Evolutionary conservation across 2,797 vertebrate species (phyloP).

Genomic region (Urocyon cinereoargenteus): DNA sequence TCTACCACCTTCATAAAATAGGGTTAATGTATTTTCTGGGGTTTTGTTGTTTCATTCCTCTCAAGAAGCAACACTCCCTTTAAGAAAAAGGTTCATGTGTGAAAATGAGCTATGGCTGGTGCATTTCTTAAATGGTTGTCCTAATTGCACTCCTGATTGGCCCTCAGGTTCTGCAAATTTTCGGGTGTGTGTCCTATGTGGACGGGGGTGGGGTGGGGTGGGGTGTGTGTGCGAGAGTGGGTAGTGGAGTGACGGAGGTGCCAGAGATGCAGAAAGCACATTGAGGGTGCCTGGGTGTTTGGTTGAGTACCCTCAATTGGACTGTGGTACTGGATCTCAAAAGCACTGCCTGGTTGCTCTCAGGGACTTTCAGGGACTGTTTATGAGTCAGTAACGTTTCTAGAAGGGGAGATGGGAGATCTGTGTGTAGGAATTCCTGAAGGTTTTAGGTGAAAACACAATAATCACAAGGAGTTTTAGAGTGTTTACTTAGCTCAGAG

Average conservation of each 20-base stretch:
- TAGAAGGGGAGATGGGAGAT: not conserved
- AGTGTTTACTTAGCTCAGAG: not conserved
- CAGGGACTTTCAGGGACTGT: not conserved
- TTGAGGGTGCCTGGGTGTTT: not conserved
- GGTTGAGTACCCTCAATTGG: not conserved
- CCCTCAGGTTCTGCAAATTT: not conserved
- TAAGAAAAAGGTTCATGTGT: conserved; percentile 35
- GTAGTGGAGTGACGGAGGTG: not conserved
- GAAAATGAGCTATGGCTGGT: not conserved
- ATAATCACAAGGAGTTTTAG: not conserved
- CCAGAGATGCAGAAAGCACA: not conserved
- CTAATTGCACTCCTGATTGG: conserved; percentile 23
- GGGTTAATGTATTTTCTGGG: conserved; percentile 36
- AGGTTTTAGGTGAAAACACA: not conserved
- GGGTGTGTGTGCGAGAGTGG: too few species aligned
- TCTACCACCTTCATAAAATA: conserved; percentile 61
- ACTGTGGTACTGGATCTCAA: not conserved
- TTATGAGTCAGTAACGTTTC: not conserved
- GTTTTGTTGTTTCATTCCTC: conserved; percentile 32
- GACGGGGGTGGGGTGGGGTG: not conserved
- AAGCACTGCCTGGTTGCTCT: not conserved
- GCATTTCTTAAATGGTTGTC: conserved; percentile 14
- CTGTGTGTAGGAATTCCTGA: not conserved
- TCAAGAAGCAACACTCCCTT: conserved; percentile 42
- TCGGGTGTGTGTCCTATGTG: too few species aligned